phyloP scores from a whole-genome alignment of 2,888 invertebrate species.

The Ypsolopha scabrella region DNA sequence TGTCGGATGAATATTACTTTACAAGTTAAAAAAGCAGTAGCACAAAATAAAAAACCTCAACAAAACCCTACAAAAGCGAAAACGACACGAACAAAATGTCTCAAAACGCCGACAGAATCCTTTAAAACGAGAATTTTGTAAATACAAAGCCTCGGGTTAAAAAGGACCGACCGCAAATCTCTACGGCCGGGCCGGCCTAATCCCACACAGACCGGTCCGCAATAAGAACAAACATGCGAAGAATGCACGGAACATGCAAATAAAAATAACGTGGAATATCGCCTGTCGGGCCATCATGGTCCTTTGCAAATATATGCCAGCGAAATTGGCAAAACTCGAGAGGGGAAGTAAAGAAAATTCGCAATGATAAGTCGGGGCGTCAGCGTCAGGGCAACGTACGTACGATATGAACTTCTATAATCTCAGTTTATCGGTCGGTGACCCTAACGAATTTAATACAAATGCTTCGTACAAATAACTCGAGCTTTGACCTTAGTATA shows the following conservation, averaged over 20 bases:
- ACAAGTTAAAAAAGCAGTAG: no score
- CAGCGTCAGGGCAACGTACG: no score
- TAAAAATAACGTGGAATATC: not conserved
- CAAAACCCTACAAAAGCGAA: no score
- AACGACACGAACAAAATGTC: no score
- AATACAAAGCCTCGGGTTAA: not conserved
- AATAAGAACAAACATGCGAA: constrained; percentile 1
- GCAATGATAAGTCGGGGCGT: not conserved
- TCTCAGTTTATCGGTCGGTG: not conserved
- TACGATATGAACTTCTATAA: not conserved
- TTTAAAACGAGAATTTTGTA: not conserved
- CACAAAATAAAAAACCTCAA: no score
- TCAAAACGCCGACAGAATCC: no score
- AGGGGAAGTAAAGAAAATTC: not conserved
- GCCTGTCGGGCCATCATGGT: not conserved
- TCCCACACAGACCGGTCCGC: not conserved
- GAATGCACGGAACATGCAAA: constrained; percentile 3
- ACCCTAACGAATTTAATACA: not conserved
- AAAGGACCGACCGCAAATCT: not conserved
- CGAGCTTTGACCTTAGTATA: not conserved
- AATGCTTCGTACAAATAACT: not conserved
- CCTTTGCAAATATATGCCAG: not conserved
- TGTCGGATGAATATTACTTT: no score
- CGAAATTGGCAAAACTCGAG: no score
- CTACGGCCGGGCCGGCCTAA: not conserved